Percentiles rank a stretch among this genome's conserved stretches.
Evolutionary conservation across 2,888 invertebrate genomes (phyloP).

Genomic region (Acleris sparsana): DNA sequence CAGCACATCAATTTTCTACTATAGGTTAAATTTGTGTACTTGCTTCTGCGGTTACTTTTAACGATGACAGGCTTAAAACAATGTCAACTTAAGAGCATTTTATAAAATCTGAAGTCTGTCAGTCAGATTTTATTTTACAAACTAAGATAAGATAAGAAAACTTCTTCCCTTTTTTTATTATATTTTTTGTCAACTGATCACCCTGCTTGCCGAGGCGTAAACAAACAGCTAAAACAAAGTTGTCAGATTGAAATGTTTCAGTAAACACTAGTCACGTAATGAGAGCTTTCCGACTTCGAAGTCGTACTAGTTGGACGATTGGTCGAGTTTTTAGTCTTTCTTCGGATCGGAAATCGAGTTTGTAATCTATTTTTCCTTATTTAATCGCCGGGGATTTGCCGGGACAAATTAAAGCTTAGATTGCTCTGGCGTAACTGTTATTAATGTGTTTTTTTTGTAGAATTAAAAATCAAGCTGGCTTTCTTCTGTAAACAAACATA

Average conservation of each 20-base stretch:
- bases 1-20: no score
- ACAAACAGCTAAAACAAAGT: conserved; percentile 66
- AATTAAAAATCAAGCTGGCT: conserved; percentile 13
- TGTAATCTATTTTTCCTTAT: conserved; percentile 36
- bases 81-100: no score
- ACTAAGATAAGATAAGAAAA: no score
- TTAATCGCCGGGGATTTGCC: conserved; percentile 28
- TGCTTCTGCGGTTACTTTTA: no score
- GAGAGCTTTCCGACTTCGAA: conserved; percentile 57
- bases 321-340: conserved; percentile 21
- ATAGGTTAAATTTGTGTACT: no score
- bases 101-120: no score
- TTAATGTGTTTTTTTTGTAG: conserved; percentile 28
- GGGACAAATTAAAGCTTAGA: conserved; percentile 35
- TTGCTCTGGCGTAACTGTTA: conserved; percentile 27
- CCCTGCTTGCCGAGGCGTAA: conserved; percentile 46
- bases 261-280: conserved; percentile 70
- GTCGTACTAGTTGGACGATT: conserved; percentile 18
- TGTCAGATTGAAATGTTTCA: conserved; percentile 70
- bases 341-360: conserved; percentile 26
- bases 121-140: no score
- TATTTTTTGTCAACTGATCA: neutral
- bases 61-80: no score
- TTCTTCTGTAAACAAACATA: neutral
- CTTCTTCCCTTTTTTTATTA: neutral